phyloP scores from a whole-genome alignment of 2,797 vertebrate genomes.

The Cephalopachus bancanus region DNA sequence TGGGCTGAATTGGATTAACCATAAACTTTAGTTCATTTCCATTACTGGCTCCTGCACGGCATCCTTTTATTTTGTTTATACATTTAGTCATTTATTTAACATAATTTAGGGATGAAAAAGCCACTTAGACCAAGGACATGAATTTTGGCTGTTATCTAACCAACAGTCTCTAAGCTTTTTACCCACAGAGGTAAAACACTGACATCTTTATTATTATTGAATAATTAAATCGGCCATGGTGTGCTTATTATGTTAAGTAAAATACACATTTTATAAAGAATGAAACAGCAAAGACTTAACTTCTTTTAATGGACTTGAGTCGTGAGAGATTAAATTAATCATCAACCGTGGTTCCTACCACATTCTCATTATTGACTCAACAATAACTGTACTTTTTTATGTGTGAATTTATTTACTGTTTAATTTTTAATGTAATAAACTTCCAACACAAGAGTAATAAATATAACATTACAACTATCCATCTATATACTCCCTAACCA shows the following conservation, averaged over 20 bases:
- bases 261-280: slow-evolving; percentile 18
- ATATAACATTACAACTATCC: not conserved
- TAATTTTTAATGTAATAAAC: slow-evolving; percentile 5
- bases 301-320: not conserved
- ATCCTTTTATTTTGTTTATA: not conserved
- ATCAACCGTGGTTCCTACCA: not conserved
- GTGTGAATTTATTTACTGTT: not conserved
- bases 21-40: not conserved
- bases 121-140: not conserved
- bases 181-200: not conserved
- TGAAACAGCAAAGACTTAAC: not conserved
- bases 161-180: not conserved
- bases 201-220: not conserved
- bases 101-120: not conserved
- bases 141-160: not conserved
- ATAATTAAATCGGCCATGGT: not conserved
- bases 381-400: slow-evolving; percentile 22
- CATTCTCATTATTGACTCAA: slow-evolving; percentile 6
- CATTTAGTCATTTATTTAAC: not conserved
- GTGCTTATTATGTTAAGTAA: not conserved
- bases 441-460: not conserved
- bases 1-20: not conserved
- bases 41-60: rapidly evolving
- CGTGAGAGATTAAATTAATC: not conserved
- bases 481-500: not conserved